These are phyloP conservation scores for Salmo trutta DNA, from an alignment of 2,797 vertebrate genomes.

Conservation along the genomic window DNA sequence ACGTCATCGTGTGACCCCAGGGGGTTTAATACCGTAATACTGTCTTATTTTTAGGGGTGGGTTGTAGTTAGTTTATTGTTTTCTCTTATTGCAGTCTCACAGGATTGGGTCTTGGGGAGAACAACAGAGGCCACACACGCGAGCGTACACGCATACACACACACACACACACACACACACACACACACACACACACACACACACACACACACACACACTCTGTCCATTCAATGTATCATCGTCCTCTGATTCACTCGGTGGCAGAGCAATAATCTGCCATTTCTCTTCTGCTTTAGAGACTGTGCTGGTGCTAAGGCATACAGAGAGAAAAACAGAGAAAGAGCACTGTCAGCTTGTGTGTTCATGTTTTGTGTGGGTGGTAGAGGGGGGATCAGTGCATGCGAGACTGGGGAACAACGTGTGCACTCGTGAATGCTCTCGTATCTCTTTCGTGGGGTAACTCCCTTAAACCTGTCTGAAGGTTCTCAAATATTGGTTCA, in stretches of 20 bases:
- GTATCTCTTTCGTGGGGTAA: too few species aligned
- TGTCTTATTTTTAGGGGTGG: neutral
- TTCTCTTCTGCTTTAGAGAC: constrained; percentile 26
- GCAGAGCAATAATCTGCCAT: constrained; percentile 41
- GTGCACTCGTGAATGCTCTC: too few species aligned
- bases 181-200: constrained; percentile 13
- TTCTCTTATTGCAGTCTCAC: neutral
- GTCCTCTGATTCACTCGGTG: constrained; percentile 36
- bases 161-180: too few species aligned
- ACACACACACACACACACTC: constrained; percentile 17
- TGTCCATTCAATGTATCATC: constrained; percentile 45
- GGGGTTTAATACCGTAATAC: too few species aligned
- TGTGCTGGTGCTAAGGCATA: constrained; percentile 30
- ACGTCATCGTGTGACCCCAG: too few species aligned
- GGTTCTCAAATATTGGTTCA: too few species aligned
- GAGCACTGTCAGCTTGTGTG: constrained; percentile 5
- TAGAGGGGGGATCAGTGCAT: neutral
- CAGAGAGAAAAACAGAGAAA: neutral
- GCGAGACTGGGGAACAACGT: too few species aligned
- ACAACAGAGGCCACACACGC: too few species aligned
- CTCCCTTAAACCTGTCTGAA: too few species aligned
- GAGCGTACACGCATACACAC: too few species aligned
- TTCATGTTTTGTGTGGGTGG: neutral
- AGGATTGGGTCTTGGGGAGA: neutral
- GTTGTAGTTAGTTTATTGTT: neutral